phyloP scores from a whole-genome alignment of 37 sponge, comb jelly and placozoan genomes.

The Cliona cf. orientalis region DNA sequence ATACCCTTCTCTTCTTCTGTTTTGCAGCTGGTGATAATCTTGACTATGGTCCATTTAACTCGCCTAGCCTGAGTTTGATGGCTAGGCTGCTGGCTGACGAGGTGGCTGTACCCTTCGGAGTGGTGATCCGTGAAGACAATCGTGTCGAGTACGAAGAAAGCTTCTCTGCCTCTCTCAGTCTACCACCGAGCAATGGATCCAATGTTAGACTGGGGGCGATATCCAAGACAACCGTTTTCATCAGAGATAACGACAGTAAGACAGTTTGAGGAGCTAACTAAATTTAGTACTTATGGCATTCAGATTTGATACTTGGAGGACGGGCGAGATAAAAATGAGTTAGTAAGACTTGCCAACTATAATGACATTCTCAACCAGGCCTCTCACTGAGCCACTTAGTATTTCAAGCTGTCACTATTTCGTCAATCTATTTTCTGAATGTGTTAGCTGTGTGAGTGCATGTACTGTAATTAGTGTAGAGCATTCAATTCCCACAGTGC shows the following conservation, averaged over 20 bases:
- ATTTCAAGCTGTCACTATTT: too few relatives aligned
- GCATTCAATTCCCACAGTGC: too few relatives aligned
- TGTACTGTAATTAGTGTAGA: too few relatives aligned
- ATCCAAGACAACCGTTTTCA: slow-evolving; percentile 1
- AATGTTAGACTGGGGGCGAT: not conserved
- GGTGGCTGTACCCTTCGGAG: not conserved
- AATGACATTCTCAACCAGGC: too few relatives aligned
- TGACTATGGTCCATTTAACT: slow-evolving; percentile 25
- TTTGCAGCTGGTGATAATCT: not conserved
- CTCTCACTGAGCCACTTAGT: too few relatives aligned
- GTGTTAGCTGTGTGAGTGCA: too few relatives aligned
- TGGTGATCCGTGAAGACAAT: not conserved
- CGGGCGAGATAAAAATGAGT: too few relatives aligned
- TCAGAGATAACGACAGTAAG: slow-evolving; percentile 31
- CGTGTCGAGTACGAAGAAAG: slow-evolving; percentile 1
- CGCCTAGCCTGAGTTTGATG: not conserved
- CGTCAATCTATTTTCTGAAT: too few relatives aligned
- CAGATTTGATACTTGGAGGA: too few relatives aligned
- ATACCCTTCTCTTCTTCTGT: not conserved
- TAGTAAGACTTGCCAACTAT: too few relatives aligned
- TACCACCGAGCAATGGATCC: not conserved
- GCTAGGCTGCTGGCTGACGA: not conserved
- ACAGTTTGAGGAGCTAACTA: not conserved
- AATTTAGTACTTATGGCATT: too few relatives aligned
- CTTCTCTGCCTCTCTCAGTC: slow-evolving; percentile 1